Base-by-base conservation (phyloP, 2,888 invertebrate species). In the Chesias legatella region DNA sequence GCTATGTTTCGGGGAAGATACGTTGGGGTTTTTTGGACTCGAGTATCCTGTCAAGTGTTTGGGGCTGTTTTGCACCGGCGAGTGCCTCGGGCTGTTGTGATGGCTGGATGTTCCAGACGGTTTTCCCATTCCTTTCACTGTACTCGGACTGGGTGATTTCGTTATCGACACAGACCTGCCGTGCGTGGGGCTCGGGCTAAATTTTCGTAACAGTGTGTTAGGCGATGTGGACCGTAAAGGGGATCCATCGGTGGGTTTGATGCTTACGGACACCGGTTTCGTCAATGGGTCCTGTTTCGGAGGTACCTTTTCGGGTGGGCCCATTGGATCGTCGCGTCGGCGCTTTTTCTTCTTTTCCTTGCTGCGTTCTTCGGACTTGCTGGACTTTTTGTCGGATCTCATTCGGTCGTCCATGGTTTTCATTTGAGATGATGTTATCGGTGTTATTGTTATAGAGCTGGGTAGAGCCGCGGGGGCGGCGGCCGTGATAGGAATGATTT, bases 401-500 rank as follows among this genome's bases (percentile, higher is more conserved):
- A 76, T 74, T 17, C 86, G 76, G 27, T 88, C 86, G 36, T 89
- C 89, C 42, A 86, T 65, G 1, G 81, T 75, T 57, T 88, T 85
- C 41, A 85, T 73, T 68, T 91, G 91, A 5, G 90, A 82, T 1
- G 89, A 84, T 0, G 92, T 89, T 25, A 96, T 95, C 1, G 96
- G 94, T 0, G 96, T 96, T 39, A 96, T 96, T 0, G 96, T 96
- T 42, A 96, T 95, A 0, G 95, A 95, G 63, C 94, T 94, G 6
- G 95, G 93, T 17, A 94, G 73, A 3, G 90, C 89, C 5, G 93
- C 89, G 3, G 91, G 90, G 0, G 92, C 79, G 6, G 91, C 80
- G 7, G 93, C 88, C 1, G 92, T 88, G 45, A 95, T 91, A 0
- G 96, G 95, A 59, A 96, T 95, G 32, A 96, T 95, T 79, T 97